These are phyloP conservation scores for Barnardius zonarius DNA, from an alignment of 2,113 vertebrate genomes.

Conservation along the genomic window DNA sequence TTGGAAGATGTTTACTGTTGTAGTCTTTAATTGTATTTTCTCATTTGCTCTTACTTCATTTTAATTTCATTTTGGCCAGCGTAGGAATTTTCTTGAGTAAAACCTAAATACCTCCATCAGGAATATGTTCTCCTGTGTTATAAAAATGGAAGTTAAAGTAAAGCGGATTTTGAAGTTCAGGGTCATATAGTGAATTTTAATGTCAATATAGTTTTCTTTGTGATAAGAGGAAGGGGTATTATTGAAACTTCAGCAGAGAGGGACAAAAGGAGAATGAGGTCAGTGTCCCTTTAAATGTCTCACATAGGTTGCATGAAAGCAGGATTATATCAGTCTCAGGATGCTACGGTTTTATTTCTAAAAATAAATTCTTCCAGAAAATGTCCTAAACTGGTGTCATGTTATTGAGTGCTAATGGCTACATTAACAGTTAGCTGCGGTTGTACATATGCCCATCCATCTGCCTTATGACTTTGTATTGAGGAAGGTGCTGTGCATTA, in stretches of 20 bases:
- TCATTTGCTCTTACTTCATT: neutral
- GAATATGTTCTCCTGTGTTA: neutral
- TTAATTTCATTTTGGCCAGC: neutral
- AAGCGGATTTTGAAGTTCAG: neutral
- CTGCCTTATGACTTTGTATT: conserved; percentile 11
- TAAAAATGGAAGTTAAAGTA: neutral
- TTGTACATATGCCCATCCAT: conserved; percentile 48
- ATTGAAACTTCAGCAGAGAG: neutral
- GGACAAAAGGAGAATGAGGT: neutral
- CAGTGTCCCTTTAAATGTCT: conserved; percentile 1
- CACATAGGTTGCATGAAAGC: neutral
- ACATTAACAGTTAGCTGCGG: neutral
- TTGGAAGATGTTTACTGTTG: neutral
- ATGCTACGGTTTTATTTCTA: conserved; percentile 35
- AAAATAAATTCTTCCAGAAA: conserved; percentile 37
- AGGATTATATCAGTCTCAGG: neutral
- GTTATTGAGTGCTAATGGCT: conserved; percentile 18
- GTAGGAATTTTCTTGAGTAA: neutral
- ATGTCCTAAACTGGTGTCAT: neutral
- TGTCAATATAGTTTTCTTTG: neutral
- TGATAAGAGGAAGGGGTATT: neutral
- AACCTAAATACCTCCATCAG: neutral
- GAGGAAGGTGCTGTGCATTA: neutral
- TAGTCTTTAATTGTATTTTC: neutral
- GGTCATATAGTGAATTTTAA: neutral